Evolutionary conservation across 2,797 vertebrate species (phyloP).

Genomic region (Acanthurus lineatus): DNA sequence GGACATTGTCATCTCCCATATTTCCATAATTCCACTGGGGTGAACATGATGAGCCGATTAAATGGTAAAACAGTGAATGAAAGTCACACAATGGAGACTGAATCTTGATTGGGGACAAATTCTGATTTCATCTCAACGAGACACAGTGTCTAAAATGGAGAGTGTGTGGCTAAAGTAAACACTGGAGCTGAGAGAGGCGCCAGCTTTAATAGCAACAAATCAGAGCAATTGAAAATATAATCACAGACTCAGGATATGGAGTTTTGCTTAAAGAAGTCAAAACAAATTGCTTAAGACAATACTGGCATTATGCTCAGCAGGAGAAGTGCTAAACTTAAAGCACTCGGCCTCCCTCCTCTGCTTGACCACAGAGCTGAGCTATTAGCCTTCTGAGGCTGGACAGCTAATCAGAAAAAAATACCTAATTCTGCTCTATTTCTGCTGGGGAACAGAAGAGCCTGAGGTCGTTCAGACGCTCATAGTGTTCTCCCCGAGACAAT

Average conservation of each 20-base stretch:
- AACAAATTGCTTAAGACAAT: not conserved
- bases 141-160: not conserved
- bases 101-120: conserved; percentile 12
- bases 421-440: conserved; percentile 32
- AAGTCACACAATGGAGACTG: conserved; percentile 3
- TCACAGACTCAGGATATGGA: not conserved
- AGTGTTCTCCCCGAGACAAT: conserved; percentile 42
- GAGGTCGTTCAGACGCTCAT: conserved; percentile 24
- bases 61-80: conserved; percentile 22
- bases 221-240: conserved; percentile 21
- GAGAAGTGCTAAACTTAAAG: not conserved
- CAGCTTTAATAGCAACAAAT: conserved; percentile 16
- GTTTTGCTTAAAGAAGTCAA: not conserved
- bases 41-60: conserved; percentile 25
- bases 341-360: not conserved
- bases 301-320: not conserved
- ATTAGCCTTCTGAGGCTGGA: conserved; percentile 16
- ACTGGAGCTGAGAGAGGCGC: not conserved
- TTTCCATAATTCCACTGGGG: conserved; percentile 33
- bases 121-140: conserved; percentile 1
- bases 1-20: conserved; percentile 28
- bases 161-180: conserved; percentile 1
- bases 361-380: conserved; percentile 2
- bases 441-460: conserved; percentile 15
- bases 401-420: conserved; percentile 28